A percentile compares a stretch with the other conserved stretches of the same genome.
phyloP scores from a whole-genome alignment of 2,797 vertebrate genomes.

The Streptopelia turtur region DNA sequence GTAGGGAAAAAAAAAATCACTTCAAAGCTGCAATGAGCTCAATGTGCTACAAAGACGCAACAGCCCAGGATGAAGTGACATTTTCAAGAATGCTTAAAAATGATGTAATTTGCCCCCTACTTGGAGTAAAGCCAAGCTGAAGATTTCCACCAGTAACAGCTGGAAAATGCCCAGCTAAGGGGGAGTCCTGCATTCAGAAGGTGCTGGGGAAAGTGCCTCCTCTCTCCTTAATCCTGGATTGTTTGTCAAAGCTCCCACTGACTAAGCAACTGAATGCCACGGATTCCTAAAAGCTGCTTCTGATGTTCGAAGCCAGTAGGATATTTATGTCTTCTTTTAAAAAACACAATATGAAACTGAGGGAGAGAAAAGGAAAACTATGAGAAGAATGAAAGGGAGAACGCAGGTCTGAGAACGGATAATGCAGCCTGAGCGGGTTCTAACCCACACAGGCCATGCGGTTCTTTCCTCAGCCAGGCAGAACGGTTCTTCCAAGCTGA shows the following conservation, averaged over 20 bases:
- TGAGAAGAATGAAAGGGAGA: constrained; percentile 6
- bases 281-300: constrained; percentile 58
- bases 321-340: constrained; percentile 27
- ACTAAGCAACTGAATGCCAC: constrained; percentile 8
- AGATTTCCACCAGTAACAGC: constrained; percentile 66
- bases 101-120: background rate
- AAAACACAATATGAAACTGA: constrained; percentile 19
- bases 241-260: constrained; percentile 33
- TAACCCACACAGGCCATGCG: background rate
- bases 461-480: background rate
- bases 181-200: background rate
- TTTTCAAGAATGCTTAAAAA: constrained; percentile 57
- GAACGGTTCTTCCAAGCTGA: constrained; percentile 25
- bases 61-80: constrained; percentile 60
- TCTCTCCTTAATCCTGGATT: constrained; percentile 11
- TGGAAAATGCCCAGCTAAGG: background rate
- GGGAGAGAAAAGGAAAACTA: constrained; percentile 19
- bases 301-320: constrained; percentile 62
- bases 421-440: background rate
- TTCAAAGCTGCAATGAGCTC: constrained; percentile 64
- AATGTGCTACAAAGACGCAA: constrained; percentile 54
- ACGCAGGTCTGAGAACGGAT: constrained; percentile 8
- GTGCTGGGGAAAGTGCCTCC: background rate
- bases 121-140: constrained; percentile 51
- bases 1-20: constrained; percentile 28